Conservation (phyloP, 2,797 vertebrate species). For the Falco berigora region DNA sequence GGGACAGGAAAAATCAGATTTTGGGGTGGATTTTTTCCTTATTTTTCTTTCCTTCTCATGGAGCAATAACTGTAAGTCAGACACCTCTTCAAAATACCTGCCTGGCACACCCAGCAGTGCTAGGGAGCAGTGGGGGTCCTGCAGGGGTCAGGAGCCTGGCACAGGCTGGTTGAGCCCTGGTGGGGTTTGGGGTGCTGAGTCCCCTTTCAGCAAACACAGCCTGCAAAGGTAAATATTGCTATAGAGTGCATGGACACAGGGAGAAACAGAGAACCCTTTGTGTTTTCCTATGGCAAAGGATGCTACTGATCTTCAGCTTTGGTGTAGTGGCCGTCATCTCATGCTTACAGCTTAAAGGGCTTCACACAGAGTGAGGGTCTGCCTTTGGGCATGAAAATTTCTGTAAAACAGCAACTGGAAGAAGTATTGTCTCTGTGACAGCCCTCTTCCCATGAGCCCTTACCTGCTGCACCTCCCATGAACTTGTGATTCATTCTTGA, state of each 20-base stretch:
- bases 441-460: too few species aligned
- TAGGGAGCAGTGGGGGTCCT: neutral
- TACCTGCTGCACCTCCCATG: neutral
- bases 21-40: neutral
- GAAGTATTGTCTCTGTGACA: rapidly evolving
- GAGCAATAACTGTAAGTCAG: neutral
- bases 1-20: neutral
- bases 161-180: rapidly evolving
- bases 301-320: too few species aligned
- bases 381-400: neutral
- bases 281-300: too few species aligned
- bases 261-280: neutral
- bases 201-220: neutral
- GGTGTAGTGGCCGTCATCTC: neutral
- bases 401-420: too few species aligned
- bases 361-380: neutral
- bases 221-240: too few species aligned
- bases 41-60: neutral
- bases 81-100: neutral
- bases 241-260: rapidly evolving
- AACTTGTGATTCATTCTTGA: neutral
- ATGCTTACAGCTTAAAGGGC: neutral
- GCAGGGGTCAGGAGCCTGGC: too few species aligned
- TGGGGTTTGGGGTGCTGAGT: neutral
- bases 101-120: neutral